Base-by-base conservation (phyloP, 2,797 vertebrate species). In the Sibirionetta formosa region DNA sequence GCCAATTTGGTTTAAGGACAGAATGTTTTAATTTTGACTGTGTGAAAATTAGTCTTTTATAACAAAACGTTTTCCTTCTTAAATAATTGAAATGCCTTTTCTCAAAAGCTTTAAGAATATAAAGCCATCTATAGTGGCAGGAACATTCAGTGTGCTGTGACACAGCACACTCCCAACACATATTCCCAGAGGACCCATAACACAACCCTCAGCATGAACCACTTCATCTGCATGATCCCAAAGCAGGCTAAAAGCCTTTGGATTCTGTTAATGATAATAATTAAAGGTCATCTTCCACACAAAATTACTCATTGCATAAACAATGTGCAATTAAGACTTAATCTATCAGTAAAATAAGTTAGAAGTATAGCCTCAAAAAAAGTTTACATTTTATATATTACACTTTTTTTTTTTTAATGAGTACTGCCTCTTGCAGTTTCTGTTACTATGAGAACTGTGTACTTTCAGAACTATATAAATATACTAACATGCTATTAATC, bases 81-180 rank as follows among this genome's bases (percentile, higher is more conserved):
- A 50, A 44, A 64, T 22, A 54, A 73, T 1, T 42, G 23, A 60
- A 70, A 65, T 8, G 1, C 9, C 2, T 10, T 51, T 82, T 82
- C n/a, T n/a, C 60, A 72, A 72, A 83, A 57, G 24, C 33, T 82
- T 58, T 53, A 84, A 78, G 27, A 82, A 11, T 14, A 75, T 61
- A 80, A 18, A 36, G 7, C 46, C 14, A 24, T 36, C 27, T 46
- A 5, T 0, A 72, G 27, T 1, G 1, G n/a, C 79, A 88, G 42
- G 33, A 90, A 51, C 18, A 51, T 33, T 51, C 42, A 68, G 29
- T 42, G 5, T 61, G 56, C 31, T 90, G 17, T 19, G 36, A 84
- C 31, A 46, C 31, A 76, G 48, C 0, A 0, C 4, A 23, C 2
- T 27, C 2, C 22, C 9, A 36, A 70, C 64, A 54, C 13, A n/a